Base-by-base conservation (phyloP, 2,797 vertebrate species). In the Serranus cabrilla region DNA sequence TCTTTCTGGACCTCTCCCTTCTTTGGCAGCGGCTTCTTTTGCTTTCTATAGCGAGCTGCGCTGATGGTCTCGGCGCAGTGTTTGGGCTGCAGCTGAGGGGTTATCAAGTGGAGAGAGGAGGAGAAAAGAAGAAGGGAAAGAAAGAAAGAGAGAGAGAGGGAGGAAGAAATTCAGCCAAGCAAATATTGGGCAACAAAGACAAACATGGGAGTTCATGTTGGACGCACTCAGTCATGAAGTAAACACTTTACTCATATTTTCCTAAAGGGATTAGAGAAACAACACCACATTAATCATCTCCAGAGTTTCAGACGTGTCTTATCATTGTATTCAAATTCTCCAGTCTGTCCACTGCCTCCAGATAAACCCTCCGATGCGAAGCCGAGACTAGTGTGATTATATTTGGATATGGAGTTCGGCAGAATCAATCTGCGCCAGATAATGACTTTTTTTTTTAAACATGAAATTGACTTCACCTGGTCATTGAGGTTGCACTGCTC, bases 401-500 rank as follows among this genome's bases (percentile, higher is more conserved):
- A 77, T 82, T 68, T 76, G 67, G 71, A 80, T 72, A 61, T 69
- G 70, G 46, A 52, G 40, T 81, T 80, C 72, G 63, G 42, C 55
- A 70, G 73, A 80, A 63, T 76, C 68, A 70, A 52, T 66, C 62
- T 64, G 18, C 0, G 7, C 37, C 49, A 40, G 47, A 71, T 80
- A 74, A 88, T 86, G 58, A 2, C 13, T 16, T 76, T 65, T 54
- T 45, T 69, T 57, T 23, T 11, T 2, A 58, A 57, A 71, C 2
- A 7, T 0, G 10, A 47, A 62, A 47, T 59, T 40, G 21, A 62
- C 61, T 59, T 71, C 70, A 99, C 97, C 96, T 98, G 95, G 67
- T 98, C 95, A 0, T 95, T 95, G 64, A 99, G 95, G 68, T 96
- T 97, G 78, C 94, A 87, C 88, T 99, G 97, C 82, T 98, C 98